Evolutionary conservation across 2,797 vertebrate genomes (phyloP).

Genomic region (Argyrosomus regius): DNA sequence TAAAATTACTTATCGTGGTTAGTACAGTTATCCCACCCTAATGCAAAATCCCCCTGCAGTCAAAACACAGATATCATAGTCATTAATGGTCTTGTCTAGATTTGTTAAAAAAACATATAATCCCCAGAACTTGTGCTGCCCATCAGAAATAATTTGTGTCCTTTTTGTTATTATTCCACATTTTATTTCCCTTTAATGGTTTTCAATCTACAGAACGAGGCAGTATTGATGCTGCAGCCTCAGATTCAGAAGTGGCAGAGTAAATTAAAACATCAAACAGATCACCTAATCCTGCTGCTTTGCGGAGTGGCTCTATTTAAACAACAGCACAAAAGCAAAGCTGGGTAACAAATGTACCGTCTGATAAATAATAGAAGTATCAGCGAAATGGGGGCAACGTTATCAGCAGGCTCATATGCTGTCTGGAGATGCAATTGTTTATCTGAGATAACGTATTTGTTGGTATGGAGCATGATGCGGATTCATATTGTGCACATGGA

Average conservation of each 20-base stretch:
- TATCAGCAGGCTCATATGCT: constrained; percentile 29
- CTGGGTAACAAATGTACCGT: constrained; percentile 15
- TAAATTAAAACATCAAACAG: constrained; percentile 50
- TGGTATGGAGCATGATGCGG: not conserved
- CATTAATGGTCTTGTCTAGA: constrained; percentile 10
- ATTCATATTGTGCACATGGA: not conserved
- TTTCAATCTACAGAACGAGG: not conserved
- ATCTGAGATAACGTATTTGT: constrained; percentile 13
- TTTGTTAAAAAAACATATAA: not conserved
- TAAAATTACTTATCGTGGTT: constrained; percentile 12
- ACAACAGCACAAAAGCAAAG: constrained; percentile 19
- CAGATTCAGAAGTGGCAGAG: constrained; percentile 4
- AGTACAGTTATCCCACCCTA: constrained; percentile 5
- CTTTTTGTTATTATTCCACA: not conserved
- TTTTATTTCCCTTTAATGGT: not conserved
- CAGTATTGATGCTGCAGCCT: not conserved
- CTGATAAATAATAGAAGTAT: constrained; percentile 39
- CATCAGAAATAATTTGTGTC: not conserved
- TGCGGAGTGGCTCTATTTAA: constrained; percentile 29
- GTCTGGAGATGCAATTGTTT: constrained; percentile 24
- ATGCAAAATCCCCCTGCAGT: constrained; percentile 1
- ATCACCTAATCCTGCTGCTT: constrained; percentile 8
- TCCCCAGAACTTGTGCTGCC: not conserved
- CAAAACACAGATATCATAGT: not conserved
- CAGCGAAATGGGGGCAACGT: constrained; percentile 7